phyloP scores from a whole-genome alignment of 1,140 invertebrate genomes.

The Onthophagus taurus region DNA sequence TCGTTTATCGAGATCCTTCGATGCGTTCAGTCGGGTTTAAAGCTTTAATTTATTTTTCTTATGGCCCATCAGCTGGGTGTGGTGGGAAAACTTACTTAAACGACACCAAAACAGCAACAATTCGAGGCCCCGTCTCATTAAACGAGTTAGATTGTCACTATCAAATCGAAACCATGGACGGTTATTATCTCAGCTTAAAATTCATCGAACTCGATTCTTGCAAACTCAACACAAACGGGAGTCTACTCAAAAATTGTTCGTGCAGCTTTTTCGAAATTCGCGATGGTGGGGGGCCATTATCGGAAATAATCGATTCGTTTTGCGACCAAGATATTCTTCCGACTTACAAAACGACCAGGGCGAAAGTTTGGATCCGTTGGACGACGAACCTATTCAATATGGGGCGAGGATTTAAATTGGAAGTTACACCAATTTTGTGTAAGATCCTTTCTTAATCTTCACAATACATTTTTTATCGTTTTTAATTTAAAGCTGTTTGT shows the following conservation, averaged over 20 bases:
- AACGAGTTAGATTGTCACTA: constrained; percentile 53
- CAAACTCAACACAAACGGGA: not conserved
- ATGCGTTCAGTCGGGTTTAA: constrained; percentile 44
- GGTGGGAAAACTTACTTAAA: constrained; percentile 51
- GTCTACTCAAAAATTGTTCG: too few relatives aligned
- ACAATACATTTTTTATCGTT: not conserved
- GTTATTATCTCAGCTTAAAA: constrained; percentile 44
- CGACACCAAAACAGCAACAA: constrained; percentile 27
- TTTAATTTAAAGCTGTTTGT: constrained; percentile 40
- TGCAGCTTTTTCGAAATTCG: constrained; percentile 54
- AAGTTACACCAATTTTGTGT: constrained; percentile 42
- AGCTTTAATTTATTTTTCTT: constrained; percentile 48
- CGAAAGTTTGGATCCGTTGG: constrained; percentile 52
- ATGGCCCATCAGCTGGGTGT: constrained; percentile 49
- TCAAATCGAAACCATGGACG: constrained; percentile 39
- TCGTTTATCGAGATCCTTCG: not conserved
- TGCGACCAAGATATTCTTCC: constrained; percentile 49
- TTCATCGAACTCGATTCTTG: constrained; percentile 45
- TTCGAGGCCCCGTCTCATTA: constrained; percentile 47
- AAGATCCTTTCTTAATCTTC: too few relatives aligned
- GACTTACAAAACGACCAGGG: constrained; percentile 48
- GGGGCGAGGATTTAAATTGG: constrained; percentile 51
- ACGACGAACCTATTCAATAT: constrained; percentile 42
- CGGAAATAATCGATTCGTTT: constrained; percentile 50
- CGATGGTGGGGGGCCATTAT: constrained; percentile 54